phyloP scores from a whole-genome alignment of 2,113 vertebrate species.

The Cyanoderma ruficeps region DNA sequence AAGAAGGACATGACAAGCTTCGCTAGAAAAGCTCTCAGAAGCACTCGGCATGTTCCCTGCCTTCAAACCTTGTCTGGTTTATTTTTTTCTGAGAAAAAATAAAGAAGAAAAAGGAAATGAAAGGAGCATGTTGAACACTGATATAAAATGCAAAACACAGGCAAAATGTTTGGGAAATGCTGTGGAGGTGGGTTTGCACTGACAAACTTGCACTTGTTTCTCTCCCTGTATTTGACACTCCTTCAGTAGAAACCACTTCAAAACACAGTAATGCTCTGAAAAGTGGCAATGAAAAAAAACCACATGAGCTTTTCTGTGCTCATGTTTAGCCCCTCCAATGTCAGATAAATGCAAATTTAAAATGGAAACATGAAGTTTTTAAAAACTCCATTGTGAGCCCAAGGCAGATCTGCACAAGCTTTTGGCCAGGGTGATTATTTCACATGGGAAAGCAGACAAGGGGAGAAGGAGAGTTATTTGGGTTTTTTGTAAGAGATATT shows the following conservation, averaged over 20 bases:
- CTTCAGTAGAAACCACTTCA: constrained; percentile 1
- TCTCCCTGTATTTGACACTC: not conserved
- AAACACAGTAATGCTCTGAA: not conserved
- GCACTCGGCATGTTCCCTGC: not conserved
- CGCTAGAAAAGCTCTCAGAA: not conserved
- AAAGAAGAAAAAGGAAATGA: not conserved
- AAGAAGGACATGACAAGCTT: constrained; percentile 3
- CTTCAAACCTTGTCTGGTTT: not conserved
- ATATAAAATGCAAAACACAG: not conserved
- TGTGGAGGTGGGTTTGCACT: not conserved
- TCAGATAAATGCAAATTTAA: not conserved
- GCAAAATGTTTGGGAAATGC: not conserved
- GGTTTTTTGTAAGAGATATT: not conserved
- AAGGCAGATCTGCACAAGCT: not conserved
- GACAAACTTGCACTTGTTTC: constrained; percentile 18
- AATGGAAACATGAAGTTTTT: not conserved
- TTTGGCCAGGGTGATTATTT: not conserved
- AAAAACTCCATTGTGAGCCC: not conserved
- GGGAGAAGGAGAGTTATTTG: not conserved
- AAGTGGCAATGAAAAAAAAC: not conserved
- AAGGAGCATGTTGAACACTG: not conserved
- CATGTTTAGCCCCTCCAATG: not conserved
- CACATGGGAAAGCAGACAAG: not conserved
- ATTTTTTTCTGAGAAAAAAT: not conserved
- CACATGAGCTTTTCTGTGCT: not conserved